These are phyloP conservation scores for Apostichopus japonicus DNA, from an alignment of 35 echinoderm and acorn worm species.

Conservation along the genomic window DNA sequence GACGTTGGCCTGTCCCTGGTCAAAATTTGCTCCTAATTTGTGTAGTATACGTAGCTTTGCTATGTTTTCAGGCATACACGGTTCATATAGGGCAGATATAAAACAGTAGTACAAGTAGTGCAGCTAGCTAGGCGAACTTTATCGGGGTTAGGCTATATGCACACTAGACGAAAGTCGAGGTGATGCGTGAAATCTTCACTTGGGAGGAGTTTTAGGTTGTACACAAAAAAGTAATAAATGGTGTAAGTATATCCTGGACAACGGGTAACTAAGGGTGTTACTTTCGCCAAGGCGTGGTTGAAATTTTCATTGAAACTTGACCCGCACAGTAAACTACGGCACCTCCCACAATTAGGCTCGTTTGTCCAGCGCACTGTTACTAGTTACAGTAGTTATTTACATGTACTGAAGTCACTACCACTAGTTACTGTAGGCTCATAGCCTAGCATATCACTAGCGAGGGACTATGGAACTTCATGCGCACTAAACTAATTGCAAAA, in stretches of 20 bases:
- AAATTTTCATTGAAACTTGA: background rate
- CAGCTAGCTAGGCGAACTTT: constrained; percentile 11
- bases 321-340: background rate
- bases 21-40: too few relatives aligned
- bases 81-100: background rate
- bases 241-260: background rate
- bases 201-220: constrained; percentile 17
- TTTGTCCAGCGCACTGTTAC: too few relatives aligned
- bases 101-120: background rate
- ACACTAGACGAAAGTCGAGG: background rate
- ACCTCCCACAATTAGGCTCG: background rate
- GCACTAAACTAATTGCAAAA: too few relatives aligned
- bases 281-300: too few relatives aligned
- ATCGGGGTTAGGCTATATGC: constrained; percentile 16
- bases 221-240: background rate
- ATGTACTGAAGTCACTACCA: too few relatives aligned
- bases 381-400: too few relatives aligned
- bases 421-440: too few relatives aligned
- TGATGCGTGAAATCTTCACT: constrained; percentile 18
- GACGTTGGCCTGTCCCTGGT: background rate
- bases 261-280: background rate
- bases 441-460: too few relatives aligned
- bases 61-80: too few relatives aligned
- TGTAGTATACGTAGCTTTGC: too few relatives aligned
- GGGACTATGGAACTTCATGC: too few relatives aligned